A percentile compares a stretch with the other conserved stretches of the same genome.
Conservation (phyloP, 2,888 invertebrate species). For the Octodonta nipae region DNA sequence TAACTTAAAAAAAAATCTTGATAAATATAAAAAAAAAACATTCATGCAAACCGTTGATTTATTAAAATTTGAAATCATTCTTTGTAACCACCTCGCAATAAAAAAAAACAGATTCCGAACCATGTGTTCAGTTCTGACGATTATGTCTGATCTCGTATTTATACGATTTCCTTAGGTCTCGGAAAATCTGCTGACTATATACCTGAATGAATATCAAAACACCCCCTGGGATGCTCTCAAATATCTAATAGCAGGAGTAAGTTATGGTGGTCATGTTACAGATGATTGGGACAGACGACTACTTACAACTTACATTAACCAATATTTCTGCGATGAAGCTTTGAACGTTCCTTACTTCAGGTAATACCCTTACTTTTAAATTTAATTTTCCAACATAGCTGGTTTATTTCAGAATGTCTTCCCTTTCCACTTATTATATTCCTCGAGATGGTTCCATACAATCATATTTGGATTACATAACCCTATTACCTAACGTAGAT, state of each 20-base stretch:
- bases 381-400: not conserved
- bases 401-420: conserved; percentile 47
- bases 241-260: conserved; percentile 76
- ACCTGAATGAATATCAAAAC: conserved; percentile 68
- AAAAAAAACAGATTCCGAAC: no score
- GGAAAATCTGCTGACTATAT: conserved; percentile 68
- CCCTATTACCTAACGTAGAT: conserved; percentile 62
- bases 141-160: conserved; percentile 1
- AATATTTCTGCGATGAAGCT: conserved; percentile 64
- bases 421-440: conserved; percentile 63
- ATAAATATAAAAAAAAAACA: no score
- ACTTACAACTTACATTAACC: conserved; percentile 68
- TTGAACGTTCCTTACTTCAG: conserved; percentile 51
- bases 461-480: conserved; percentile 69
- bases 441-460: conserved; percentile 70
- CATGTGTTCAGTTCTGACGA: no score
- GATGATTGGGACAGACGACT: conserved; percentile 65
- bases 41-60: no score
- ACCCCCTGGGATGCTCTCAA: conserved; percentile 85
- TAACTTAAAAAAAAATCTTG: no score
- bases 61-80: no score
- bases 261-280: conserved; percentile 77
- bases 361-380: conserved; percentile 28
- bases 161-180: conserved; percentile 51
- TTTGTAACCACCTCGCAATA: no score